Evolutionary conservation across 2,113 vertebrate species (phyloP), one percentile per base, ranked within the genome.

Genomic region (Peromyscus maniculatus): DNA sequence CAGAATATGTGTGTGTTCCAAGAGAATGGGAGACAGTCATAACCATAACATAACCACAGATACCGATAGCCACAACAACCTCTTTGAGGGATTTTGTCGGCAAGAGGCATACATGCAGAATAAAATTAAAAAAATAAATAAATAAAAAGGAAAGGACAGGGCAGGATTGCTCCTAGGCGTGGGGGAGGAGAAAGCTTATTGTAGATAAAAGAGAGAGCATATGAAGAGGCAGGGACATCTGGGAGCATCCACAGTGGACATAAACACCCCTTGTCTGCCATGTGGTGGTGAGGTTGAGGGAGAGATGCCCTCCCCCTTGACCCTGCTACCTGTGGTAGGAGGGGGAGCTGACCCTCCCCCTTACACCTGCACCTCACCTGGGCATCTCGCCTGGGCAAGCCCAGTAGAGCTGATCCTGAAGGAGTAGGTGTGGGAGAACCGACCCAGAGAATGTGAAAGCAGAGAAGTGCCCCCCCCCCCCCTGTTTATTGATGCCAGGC

Each of bases 41-140:
- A 92, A 43, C 24, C 66, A 69, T 13, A 57, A 86, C 8, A 43
- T 19, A 31, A 92, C 39, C 71, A 80, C 46, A 94, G 49, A 4
- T 52, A 52, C 74, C 19, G 1, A 7, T 19, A 83, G n/a, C 36
- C 59, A 69, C 31, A 57, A 69, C 31, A 49, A 86, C 8, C 69
- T 64, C 62, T 72, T 66, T 39, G 78, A 79, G 74, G 74, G 89
- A 43, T 89, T 90, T 39, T 95, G n/a, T 62, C 87, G 59, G 66
- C 52, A 91, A 91, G 80, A 83, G 80, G 57, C 36, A 83, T 36
- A 39, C 21, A 57, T 24, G 69, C 36, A 19, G 33, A n/a, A n/a
- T 71, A 71, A 33, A n/a, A 36, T 15, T 19, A 19, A 19, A 71
- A 36, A n/a, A 71, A 71, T 17, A 36, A n/a, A 71, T 33, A n/a